Percentiles rank a stretch among this genome's conserved stretches.
These are phyloP conservation scores for Drosophila mayri DNA, from an alignment of 1,140 invertebrate species.

Conservation along the genomic window DNA sequence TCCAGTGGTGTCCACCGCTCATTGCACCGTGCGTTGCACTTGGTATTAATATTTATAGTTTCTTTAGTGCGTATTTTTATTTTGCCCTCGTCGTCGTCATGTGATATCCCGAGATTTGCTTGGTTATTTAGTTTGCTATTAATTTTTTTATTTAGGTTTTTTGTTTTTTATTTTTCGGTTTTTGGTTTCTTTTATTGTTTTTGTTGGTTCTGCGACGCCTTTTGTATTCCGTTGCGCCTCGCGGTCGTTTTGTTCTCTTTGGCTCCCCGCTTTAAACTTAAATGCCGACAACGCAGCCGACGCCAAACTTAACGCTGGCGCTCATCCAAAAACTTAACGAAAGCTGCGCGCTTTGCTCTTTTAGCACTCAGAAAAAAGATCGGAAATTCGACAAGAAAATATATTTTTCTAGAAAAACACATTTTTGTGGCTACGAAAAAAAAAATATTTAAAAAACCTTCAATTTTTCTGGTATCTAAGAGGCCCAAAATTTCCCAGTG, in stretches of 20 bases:
- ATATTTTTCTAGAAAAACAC: neutral
- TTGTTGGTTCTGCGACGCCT: conserved; percentile 51
- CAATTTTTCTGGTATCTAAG: neutral
- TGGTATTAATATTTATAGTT: conserved; percentile 60
- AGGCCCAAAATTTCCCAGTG: neutral
- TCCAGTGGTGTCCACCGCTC: conserved; percentile 51
- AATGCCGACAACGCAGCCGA: conserved; percentile 40
- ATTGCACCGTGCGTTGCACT: conserved; percentile 39
- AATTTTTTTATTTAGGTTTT: conserved; percentile 33
- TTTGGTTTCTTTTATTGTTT: conserved; percentile 37
- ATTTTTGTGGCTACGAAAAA: neutral
- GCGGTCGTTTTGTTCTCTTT: conserved; percentile 64
- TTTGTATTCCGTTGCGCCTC: conserved; percentile 74
- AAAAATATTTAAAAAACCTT: neutral
- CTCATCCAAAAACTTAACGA: conserved; percentile 36
- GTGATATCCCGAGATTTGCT: conserved; percentile 43
- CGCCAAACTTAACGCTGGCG: conserved; percentile 18
- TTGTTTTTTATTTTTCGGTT: conserved; percentile 12
- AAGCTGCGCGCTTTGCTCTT: conserved; percentile 32
- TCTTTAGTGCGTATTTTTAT: conserved; percentile 60
- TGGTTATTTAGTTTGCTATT: conserved; percentile 37
- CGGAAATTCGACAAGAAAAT: neutral
- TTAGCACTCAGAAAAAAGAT: neutral
- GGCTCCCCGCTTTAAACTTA: conserved; percentile 66
- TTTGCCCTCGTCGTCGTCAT: conserved; percentile 18